phyloP scores from a whole-genome alignment of 2,797 vertebrate species.

The Heteromormyrus szaboi region DNA sequence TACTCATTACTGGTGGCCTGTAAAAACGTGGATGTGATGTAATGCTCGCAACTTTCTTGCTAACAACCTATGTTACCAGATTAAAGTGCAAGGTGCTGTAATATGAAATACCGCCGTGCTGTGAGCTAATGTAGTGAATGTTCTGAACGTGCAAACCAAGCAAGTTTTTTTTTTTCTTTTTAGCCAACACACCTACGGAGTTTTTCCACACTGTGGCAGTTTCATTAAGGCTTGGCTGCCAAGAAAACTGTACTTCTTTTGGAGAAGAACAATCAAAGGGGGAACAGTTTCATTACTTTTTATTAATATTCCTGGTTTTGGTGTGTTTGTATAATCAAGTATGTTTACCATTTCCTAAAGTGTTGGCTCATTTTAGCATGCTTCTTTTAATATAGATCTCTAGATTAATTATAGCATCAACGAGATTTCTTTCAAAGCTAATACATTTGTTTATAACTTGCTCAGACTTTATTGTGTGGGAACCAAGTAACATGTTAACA shows the following conservation, averaged over 20 bases:
- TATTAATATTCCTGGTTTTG: not conserved
- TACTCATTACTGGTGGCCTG: not conserved
- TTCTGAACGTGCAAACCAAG: not conserved
- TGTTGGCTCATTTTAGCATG: not conserved
- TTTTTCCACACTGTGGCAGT: not conserved
- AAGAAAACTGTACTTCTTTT: not conserved
- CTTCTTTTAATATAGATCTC: not conserved
- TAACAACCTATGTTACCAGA: not conserved
- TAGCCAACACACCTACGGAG: not conserved
- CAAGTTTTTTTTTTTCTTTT: not conserved
- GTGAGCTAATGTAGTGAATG: constrained; percentile 6
- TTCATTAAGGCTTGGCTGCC: not conserved
- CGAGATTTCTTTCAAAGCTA: not conserved
- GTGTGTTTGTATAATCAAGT: not conserved
- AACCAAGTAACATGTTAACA: not conserved
- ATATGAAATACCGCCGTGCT: not conserved
- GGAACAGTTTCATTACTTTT: not conserved
- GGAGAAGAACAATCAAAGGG: not conserved
- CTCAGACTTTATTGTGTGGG: not conserved
- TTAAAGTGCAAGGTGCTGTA: not conserved
- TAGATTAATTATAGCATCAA: not conserved
- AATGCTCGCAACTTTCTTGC: not conserved
- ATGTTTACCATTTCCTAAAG: not conserved
- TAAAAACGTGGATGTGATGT: not conserved
- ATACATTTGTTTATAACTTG: not conserved